Percentiles rank a stretch among this genome's conserved stretches.
Conservation (phyloP, 2,113 vertebrate genomes). For the Elephas maximus region DNA sequence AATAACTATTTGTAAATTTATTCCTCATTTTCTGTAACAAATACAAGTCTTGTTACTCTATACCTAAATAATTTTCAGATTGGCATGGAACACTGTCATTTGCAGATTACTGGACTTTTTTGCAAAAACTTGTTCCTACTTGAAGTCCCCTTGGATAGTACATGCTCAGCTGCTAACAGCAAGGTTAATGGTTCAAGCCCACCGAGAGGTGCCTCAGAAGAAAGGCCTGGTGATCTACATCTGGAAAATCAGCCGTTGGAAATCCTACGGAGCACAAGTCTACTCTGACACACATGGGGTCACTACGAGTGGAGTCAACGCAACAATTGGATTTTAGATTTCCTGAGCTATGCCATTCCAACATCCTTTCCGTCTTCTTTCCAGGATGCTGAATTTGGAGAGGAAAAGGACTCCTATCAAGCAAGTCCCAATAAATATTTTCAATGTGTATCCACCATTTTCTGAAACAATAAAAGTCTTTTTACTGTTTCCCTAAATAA, state of each 20-base stretch:
- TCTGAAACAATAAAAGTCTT: not conserved
- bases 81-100: not conserved
- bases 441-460: not conserved
- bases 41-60: not conserved
- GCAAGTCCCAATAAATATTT: not conserved
- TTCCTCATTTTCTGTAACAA: constrained; percentile 30
- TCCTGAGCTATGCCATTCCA: not conserved
- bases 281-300: too few relatives aligned
- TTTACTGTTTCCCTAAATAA: not conserved
- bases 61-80: not conserved
- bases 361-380: not conserved
- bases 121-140: constrained; percentile 16
- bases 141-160: not conserved
- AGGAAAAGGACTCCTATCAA: not conserved
- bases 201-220: too few relatives aligned
- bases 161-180: too few relatives aligned
- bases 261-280: too few relatives aligned
- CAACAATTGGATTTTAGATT: not conserved
- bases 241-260: too few relatives aligned
- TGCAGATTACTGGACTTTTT: not conserved
- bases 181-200: too few relatives aligned
- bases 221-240: too few relatives aligned
- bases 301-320: too few relatives aligned
- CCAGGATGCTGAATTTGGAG: not conserved
- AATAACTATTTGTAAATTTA: not conserved